Evolutionary conservation across 2,888 invertebrate genomes (phyloP), one percentile per base, ranked within the genome.

Genomic region (Hirtodrosophila duncani): DNA sequence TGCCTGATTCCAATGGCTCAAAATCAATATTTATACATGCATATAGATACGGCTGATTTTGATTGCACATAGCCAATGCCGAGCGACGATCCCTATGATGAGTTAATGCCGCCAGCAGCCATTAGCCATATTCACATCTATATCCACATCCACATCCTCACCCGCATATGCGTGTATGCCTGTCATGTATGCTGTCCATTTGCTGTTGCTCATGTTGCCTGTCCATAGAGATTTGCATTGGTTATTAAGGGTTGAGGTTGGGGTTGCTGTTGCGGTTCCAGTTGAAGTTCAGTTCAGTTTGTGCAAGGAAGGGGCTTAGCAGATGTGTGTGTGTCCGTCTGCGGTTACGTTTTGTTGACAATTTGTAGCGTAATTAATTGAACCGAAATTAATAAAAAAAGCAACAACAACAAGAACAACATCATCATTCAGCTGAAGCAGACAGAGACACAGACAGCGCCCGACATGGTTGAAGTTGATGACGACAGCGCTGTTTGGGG

Each of bases 281-380:
- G n/a, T n/a, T n/a, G n/a, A n/a, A n/a, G n/a, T n/a, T n/a, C n/a
- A n/a, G n/a, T n/a, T n/a, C n/a, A n/a, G n/a, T n/a, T n/a, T n/a
- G n/a, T n/a, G n/a, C n/a, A n/a, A n/a, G n/a, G n/a, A n/a, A n/a
- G n/a, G n/a, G n/a, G n/a, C n/a, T n/a, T n/a, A n/a, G n/a, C n/a
- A n/a, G 36, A 13, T 37, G 24, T 24, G n/a, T 31, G 10, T 27
- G 24, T 45, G 18, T 45, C 9, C 13, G 56, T 56, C 50, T 69
- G 78, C 23, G 67, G 62, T 53, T 75, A 34, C 51, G 57, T 53
- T 66, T 69, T 64, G 70, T 74, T 75, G 81, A 81, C 81, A 75
- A 81, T 78, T 70, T 74, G 79, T 64, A 74, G 63, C 57, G 58
- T 78, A 81, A 75, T 75, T 75, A 74, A 75, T 75, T 78, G 67